phyloP scores from a whole-genome alignment of 2,113 vertebrate species.

The Corythoichthys intestinalis region DNA sequence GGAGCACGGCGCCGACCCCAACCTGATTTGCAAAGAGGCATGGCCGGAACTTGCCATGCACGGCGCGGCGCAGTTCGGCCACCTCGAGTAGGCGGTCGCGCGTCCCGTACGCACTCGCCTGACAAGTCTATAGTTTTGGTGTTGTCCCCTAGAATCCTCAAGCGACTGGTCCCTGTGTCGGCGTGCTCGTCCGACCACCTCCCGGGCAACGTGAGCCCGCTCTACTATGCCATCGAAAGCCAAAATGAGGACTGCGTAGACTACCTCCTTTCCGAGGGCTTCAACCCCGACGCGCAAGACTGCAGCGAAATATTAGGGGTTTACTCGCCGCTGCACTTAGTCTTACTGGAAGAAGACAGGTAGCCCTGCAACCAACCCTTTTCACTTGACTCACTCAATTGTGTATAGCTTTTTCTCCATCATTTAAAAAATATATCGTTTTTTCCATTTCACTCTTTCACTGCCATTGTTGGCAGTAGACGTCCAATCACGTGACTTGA shows the following conservation, averaged over 20 bases:
- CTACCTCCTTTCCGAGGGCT: conserved; percentile 76
- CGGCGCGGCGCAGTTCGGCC: conserved; percentile 86
- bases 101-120: too few relatives aligned
- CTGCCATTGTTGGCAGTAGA: too few relatives aligned
- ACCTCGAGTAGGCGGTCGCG: conserved; percentile 69
- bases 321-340: conserved; percentile 71
- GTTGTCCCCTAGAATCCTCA: conserved; percentile 63
- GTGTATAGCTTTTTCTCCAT: too few relatives aligned
- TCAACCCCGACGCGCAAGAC: conserved; percentile 84
- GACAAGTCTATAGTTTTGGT: neutral
- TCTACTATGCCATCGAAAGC: conserved; percentile 81
- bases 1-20: conserved; percentile 78
- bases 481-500: too few relatives aligned
- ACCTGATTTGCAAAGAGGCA: conserved; percentile 81
- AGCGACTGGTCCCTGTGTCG: conserved; percentile 73
- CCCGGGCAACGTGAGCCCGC: conserved; percentile 81
- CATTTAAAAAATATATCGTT: too few relatives aligned
- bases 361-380: too few relatives aligned
- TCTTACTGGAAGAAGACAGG: neutral
- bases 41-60: conserved; percentile 89
- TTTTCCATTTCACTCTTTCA: too few relatives aligned
- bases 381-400: too few relatives aligned
- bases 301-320: conserved; percentile 67
- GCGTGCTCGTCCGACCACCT: conserved; percentile 72
- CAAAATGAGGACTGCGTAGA: conserved; percentile 67